Evolutionary conservation across 2,888 invertebrate species (phyloP).

Genomic region (Invenusta paracnida): DNA sequence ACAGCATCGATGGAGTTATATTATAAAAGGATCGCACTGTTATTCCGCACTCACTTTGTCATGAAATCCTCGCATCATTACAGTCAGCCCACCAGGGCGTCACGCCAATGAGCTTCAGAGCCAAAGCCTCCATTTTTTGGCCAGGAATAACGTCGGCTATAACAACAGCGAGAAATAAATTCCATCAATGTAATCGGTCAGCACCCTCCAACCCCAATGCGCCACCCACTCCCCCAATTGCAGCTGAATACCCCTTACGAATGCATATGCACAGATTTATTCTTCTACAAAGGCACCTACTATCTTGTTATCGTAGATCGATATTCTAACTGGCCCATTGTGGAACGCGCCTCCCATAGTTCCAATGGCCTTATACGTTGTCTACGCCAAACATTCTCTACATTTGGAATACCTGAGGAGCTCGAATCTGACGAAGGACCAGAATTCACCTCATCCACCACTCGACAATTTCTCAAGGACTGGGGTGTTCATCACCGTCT

Average conservation of each 20-base stretch:
- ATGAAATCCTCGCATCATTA: too few species aligned
- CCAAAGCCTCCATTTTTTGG: slow-evolving; percentile 6
- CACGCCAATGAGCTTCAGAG: slow-evolving; percentile 47
- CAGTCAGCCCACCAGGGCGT: slow-evolving; percentile 50
- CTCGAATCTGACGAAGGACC: slow-evolving; percentile 48
- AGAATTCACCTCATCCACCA: slow-evolving; percentile 47
- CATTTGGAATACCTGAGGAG: slow-evolving; percentile 49
- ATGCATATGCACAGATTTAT: slow-evolving; percentile 43
- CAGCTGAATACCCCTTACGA: slow-evolving; percentile 47
- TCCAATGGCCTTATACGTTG: slow-evolving; percentile 46
- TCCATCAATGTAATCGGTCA: slow-evolving; percentile 47
- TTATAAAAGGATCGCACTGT: too few species aligned
- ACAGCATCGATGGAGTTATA: too few species aligned
- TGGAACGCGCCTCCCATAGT: slow-evolving; percentile 44
- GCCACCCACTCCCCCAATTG: slow-evolving; percentile 46
- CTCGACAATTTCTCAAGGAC: slow-evolving; percentile 46
- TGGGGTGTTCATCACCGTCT: slow-evolving; percentile 48
- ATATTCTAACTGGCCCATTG: slow-evolving; percentile 47
- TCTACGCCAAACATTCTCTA: slow-evolving; percentile 47
- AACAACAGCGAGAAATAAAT: slow-evolving; percentile 38
- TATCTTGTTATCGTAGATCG: slow-evolving; percentile 46
- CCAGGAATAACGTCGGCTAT: slow-evolving; percentile 2
- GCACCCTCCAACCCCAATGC: slow-evolving; percentile 48
- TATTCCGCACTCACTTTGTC: too few species aligned
- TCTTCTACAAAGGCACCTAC: slow-evolving; percentile 46